Percentiles rank a stretch among this genome's conserved stretches.
Evolutionary conservation across 64 coral and sea anemone species (phyloP).

Genomic region (Porites lutea): DNA sequence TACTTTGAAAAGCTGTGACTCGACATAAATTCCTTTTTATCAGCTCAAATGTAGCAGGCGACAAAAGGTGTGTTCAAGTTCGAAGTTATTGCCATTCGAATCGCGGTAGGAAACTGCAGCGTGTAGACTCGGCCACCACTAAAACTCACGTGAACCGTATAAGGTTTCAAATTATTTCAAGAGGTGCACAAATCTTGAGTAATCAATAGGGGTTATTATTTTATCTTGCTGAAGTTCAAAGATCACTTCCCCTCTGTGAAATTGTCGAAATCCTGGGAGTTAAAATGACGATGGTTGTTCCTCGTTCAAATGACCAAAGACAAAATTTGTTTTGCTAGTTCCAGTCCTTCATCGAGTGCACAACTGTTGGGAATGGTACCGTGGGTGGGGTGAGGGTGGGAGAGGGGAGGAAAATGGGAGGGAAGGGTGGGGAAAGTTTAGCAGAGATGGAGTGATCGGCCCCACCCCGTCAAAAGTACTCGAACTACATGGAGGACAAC

Average conservation of each 20-base stretch:
- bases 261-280: neutral
- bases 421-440: no score
- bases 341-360: neutral
- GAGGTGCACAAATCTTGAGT: neutral
- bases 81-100: no score
- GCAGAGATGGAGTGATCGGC: no score
- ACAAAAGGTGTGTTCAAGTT: neutral
- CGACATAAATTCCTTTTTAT: neutral
- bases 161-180: neutral
- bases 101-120: neutral
- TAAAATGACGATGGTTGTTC: neutral
- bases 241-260: neutral
- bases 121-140: neutral
- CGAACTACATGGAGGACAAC: no score
- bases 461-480: no score
- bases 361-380: neutral
- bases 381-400: neutral
- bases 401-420: neutral
- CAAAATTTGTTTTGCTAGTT: constrained; percentile 9
- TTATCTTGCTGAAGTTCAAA: neutral
- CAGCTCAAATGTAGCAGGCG: neutral
- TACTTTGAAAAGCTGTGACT: neutral
- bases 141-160: neutral
- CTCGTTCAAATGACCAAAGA: neutral
- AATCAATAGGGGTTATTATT: neutral